These are phyloP conservation scores for Nomada lathburiana DNA, from an alignment of 2,888 invertebrate genomes.

Conservation along the genomic window DNA sequence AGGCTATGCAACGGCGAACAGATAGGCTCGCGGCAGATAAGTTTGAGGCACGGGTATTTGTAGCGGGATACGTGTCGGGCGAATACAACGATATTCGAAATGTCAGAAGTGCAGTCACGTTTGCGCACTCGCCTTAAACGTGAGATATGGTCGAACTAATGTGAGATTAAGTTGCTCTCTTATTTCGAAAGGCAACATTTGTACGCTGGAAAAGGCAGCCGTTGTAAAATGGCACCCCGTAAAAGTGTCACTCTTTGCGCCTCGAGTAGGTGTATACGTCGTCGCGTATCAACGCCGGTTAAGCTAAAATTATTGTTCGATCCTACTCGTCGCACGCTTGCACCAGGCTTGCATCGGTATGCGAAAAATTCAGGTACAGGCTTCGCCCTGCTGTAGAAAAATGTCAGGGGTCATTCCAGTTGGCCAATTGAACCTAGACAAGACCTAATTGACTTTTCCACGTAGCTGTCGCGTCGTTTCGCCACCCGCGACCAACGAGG, in stretches of 20 bases:
- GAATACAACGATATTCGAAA: conserved; percentile 65
- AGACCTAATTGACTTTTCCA: conserved; percentile 51
- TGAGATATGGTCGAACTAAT: conserved; percentile 62
- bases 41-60: conserved; percentile 53
- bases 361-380: neutral
- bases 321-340: no score
- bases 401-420: neutral
- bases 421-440: conserved; percentile 21
- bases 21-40: conserved; percentile 62
- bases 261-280: neutral
- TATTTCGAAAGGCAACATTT: conserved; percentile 63
- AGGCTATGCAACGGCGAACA: conserved; percentile 23
- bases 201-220: conserved; percentile 40
- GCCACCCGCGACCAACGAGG: conserved; percentile 55
- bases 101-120: conserved; percentile 69
- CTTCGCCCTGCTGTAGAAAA: neutral
- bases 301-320: neutral
- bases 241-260: conserved; percentile 2
- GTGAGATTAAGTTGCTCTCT: conserved; percentile 64
- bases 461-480: conserved; percentile 49
- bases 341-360: neutral
- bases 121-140: conserved; percentile 61
- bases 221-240: conserved; percentile 37
- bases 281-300: neutral
- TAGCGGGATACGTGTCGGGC: conserved; percentile 56